Percentiles rank a stretch among this genome's conserved stretches.
phyloP scores from a whole-genome alignment of 2,888 invertebrate species.

The Laothoe populi region DNA sequence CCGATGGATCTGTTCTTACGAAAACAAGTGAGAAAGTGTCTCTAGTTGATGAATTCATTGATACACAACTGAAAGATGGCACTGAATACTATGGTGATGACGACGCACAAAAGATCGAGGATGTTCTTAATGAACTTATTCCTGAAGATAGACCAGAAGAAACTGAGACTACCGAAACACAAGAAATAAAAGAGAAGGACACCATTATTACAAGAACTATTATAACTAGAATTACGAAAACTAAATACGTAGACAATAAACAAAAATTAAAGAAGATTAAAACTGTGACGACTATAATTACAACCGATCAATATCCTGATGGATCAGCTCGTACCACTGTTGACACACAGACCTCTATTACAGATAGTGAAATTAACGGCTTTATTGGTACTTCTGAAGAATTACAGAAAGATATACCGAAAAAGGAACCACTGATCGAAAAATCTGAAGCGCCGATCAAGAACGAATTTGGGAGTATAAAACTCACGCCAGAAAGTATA shows the following conservation, averaged over 20 bases:
- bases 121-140: constrained; percentile 40
- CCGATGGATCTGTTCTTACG: constrained; percentile 66
- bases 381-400: background rate
- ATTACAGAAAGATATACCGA: background rate
- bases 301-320: constrained; percentile 55
- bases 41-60: constrained; percentile 56
- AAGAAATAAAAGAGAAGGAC: constrained; percentile 36
- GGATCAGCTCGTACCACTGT: constrained; percentile 47
- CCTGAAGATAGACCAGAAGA: constrained; percentile 45
- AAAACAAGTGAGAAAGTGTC: constrained; percentile 70
- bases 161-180: constrained; percentile 44
- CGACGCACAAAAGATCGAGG: constrained; percentile 30
- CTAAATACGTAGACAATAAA: constrained; percentile 47
- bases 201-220: constrained; percentile 45
- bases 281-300: constrained; percentile 38
- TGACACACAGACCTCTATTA: constrained; percentile 40
- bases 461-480: background rate
- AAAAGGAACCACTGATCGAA: constrained; percentile 7
- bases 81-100: constrained; percentile 26
- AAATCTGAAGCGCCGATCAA: background rate
- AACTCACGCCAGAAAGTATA: constrained; percentile 27
- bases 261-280: constrained; percentile 32
- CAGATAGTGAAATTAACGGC: constrained; percentile 29
- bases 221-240: constrained; percentile 47
- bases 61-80: constrained; percentile 9